These are phyloP conservation scores for Hylaeus volcanicus DNA, from an alignment of 1,140 invertebrate genomes.

Conservation along the genomic window DNA sequence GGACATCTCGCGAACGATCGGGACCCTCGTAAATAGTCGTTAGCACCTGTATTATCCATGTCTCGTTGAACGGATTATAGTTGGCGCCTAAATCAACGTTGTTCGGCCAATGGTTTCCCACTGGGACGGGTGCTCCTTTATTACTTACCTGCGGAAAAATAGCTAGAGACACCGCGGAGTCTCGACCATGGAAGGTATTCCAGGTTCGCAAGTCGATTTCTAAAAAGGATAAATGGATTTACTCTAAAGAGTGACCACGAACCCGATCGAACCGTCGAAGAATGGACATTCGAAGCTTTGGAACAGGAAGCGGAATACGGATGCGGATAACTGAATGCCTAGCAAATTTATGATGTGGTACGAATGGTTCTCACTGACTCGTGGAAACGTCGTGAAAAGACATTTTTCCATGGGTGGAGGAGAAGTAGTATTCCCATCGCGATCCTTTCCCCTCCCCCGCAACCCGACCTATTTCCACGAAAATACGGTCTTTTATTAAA, in stretches of 20 bases:
- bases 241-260: slow-evolving; percentile 7
- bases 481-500: slow-evolving; percentile 42
- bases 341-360: slow-evolving; percentile 45
- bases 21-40: slow-evolving; percentile 44
- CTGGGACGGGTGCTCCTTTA: background rate
- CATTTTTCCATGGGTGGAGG: slow-evolving; percentile 2
- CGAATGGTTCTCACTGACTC: slow-evolving; percentile 37
- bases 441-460: slow-evolving; percentile 7
- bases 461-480: slow-evolving; percentile 33
- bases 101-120: background rate
- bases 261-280: slow-evolving; percentile 13
- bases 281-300: slow-evolving; percentile 20
- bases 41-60: slow-evolving; percentile 38
- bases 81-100: slow-evolving; percentile 10
- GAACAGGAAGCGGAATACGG: slow-evolving; percentile 37
- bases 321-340: slow-evolving; percentile 28
- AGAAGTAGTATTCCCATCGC: slow-evolving; percentile 18
- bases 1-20: slow-evolving; percentile 34
- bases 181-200: slow-evolving; percentile 3
- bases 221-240: too few species aligned
- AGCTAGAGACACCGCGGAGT: background rate
- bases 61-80: slow-evolving; percentile 18
- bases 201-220: background rate
- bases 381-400: slow-evolving; percentile 4
- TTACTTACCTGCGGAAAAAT: background rate